Conservation (phyloP, 2,113 vertebrate genomes). For the Hippolais icterina region DNA sequence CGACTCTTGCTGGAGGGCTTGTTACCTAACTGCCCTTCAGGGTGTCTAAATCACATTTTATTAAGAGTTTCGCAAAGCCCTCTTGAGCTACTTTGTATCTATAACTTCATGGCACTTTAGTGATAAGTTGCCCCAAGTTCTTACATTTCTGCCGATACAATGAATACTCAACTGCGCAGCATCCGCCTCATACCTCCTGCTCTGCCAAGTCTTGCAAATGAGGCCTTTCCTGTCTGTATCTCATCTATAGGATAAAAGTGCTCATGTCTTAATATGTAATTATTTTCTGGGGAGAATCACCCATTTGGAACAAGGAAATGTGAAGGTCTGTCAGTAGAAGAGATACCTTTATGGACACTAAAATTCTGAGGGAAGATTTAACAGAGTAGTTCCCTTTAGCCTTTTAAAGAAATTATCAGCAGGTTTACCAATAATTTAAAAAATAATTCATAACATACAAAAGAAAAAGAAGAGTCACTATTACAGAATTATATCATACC, state of each 20-base stretch:
- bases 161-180: fast-evolving
- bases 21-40: neutral
- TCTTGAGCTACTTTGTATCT: neutral
- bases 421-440: neutral
- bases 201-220: neutral
- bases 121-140: neutral
- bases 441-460: neutral
- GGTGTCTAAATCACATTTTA: neutral
- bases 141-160: neutral
- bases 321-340: neutral
- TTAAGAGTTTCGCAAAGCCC: neutral
- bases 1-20: neutral
- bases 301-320: neutral
- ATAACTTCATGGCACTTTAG: neutral
- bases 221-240: neutral
- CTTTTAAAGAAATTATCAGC: neutral
- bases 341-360: neutral
- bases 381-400: neutral
- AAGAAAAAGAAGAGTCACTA: neutral
- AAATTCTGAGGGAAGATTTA: neutral
- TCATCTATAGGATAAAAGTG: neutral
- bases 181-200: neutral
- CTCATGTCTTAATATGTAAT: neutral
- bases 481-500: neutral
- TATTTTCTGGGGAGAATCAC: neutral